Evolutionary conservation across 2,888 invertebrate genomes (phyloP).

Genomic region (Lithophane leautieri): DNA sequence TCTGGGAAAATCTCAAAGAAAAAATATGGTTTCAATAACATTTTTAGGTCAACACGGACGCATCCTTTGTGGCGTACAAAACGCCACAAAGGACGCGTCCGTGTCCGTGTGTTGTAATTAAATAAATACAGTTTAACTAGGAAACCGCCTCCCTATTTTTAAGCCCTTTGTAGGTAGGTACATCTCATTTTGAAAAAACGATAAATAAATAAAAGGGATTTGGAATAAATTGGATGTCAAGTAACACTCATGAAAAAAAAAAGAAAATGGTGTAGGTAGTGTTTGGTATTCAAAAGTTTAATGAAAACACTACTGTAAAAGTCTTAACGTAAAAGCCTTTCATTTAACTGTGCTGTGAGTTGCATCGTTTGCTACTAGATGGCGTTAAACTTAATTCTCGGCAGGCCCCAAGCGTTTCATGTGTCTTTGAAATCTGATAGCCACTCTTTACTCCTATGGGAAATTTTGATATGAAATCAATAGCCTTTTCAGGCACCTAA

Average conservation of each 20-base stretch:
- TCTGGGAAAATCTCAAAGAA: constrained; percentile 12
- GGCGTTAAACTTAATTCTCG: constrained; percentile 31
- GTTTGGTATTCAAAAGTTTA: background rate
- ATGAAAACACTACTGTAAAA: background rate
- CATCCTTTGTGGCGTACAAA: background rate
- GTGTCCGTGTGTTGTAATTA: too few relatives aligned
- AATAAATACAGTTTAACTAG: background rate
- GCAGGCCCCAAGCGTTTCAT: constrained; percentile 6
- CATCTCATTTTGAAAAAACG: background rate
- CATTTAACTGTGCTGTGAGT: constrained; percentile 3
- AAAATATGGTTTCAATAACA: background rate
- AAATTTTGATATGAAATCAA: constrained; percentile 29
- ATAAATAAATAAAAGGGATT: too few relatives aligned
- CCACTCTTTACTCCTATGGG: constrained; percentile 23
- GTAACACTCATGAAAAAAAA: too few relatives aligned
- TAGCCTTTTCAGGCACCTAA: constrained; percentile 4
- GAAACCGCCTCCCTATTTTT: background rate
- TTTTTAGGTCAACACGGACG: background rate
- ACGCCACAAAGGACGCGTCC: background rate
- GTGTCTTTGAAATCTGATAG: constrained; percentile 35
- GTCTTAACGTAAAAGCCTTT: background rate
- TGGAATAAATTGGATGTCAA: too few relatives aligned
- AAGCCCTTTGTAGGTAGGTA: background rate
- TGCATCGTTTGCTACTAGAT: constrained; percentile 35
- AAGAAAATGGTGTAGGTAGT: background rate